phyloP scores from a whole-genome alignment of 2,888 invertebrate species.

The Ariolimax columbianus region DNA sequence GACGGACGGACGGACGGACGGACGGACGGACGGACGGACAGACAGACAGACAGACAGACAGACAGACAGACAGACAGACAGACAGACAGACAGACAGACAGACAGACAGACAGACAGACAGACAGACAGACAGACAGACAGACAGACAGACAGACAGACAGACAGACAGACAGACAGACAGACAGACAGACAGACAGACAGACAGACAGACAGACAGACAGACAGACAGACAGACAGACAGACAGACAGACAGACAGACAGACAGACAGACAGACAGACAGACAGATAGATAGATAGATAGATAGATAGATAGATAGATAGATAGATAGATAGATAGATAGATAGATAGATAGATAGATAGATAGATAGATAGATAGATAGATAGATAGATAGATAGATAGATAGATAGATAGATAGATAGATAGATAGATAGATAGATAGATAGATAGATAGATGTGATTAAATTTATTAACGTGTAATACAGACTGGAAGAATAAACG shows the following conservation, averaged over 20 bases:
- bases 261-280: conserved; percentile 11
- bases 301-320: too few relatives aligned
- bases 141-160: conserved; percentile 28
- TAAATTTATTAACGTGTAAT: too few relatives aligned
- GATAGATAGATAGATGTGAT: too few relatives aligned
- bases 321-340: neutral
- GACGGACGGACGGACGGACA: too few relatives aligned
- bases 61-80: neutral
- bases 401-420: too few relatives aligned
- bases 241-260: conserved; percentile 17
- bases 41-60: too few relatives aligned
- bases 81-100: conserved; percentile 7
- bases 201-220: conserved; percentile 4
- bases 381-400: neutral
- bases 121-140: conserved; percentile 34
- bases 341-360: neutral
- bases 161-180: conserved; percentile 21
- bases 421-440: too few relatives aligned
- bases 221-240: conserved; percentile 16
- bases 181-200: conserved; percentile 23
- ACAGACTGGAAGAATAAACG: too few relatives aligned
- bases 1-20: neutral
- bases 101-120: conserved; percentile 32
- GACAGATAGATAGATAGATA: too few relatives aligned
- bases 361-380: neutral